Percentiles rank a stretch among this genome's conserved stretches.
These are phyloP conservation scores for Zaprionus tsacasi DNA, from an alignment of 1,140 invertebrate genomes.

Conservation along the genomic window DNA sequence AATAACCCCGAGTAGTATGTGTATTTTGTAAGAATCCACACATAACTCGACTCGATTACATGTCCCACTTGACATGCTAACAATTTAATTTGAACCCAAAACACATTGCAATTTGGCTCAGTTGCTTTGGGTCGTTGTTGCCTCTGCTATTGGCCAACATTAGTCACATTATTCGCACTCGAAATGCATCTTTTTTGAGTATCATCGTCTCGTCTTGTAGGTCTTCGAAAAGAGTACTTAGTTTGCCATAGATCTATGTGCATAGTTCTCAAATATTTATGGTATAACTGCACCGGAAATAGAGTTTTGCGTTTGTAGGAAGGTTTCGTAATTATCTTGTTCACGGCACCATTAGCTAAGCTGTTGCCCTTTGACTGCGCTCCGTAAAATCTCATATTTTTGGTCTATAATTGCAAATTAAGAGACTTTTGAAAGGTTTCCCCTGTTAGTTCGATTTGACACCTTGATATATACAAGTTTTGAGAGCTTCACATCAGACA, in stretches of 20 bases:
- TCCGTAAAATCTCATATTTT: not conserved
- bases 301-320: slow-evolving; percentile 15
- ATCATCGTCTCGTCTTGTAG: not conserved
- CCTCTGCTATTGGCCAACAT: slow-evolving; percentile 37
- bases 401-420: slow-evolving; percentile 18
- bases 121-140: slow-evolving; percentile 16
- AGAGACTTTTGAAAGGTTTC: slow-evolving; percentile 32
- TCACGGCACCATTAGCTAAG: slow-evolving; percentile 55
- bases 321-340: slow-evolving; percentile 46
- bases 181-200: not conserved
- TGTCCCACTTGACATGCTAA: slow-evolving; percentile 79
- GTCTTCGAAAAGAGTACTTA: not conserved
- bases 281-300: not conserved
- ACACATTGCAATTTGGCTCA: slow-evolving; percentile 59
- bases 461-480: slow-evolving; percentile 35
- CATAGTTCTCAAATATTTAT: slow-evolving; percentile 19
- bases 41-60: slow-evolving; percentile 59
- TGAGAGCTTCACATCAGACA: not conserved
- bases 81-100: slow-evolving; percentile 78
- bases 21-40: slow-evolving; percentile 70
- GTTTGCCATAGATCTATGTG: not conserved
- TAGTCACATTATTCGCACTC: slow-evolving; percentile 3
- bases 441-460: slow-evolving; percentile 26
- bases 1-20: not conserved
- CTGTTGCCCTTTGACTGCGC: slow-evolving; percentile 32